phyloP scores from a whole-genome alignment of 92 coral and sea anemone genomes.

The Anthopleura xanthogrammica region DNA sequence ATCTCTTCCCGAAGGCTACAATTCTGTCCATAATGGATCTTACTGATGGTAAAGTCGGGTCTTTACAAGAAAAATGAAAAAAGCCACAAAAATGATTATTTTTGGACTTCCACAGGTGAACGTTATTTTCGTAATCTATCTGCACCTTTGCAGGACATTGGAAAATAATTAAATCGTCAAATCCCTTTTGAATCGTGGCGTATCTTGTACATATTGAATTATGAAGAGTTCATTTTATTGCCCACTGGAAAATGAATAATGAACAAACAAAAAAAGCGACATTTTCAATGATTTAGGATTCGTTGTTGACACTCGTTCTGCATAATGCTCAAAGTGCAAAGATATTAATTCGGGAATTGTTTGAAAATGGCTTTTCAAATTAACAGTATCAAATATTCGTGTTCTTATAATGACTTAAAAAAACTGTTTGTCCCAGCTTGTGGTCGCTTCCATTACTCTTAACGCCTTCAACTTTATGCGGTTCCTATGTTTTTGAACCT shows the following conservation, averaged over 20 bases:
- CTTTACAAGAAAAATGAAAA: not conserved
- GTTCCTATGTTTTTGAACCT: not conserved
- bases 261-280: not conserved
- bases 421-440: constrained; percentile 6
- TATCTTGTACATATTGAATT: not conserved
- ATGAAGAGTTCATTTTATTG: not conserved
- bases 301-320: not conserved
- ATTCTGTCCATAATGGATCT: not conserved
- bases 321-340: not conserved
- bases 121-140: not conserved
- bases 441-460: not conserved
- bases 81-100: not conserved
- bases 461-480: not conserved
- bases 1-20: not conserved
- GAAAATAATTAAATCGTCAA: not conserved
- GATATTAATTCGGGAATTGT: not conserved
- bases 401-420: not conserved
- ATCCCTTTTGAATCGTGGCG: not conserved
- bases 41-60: not conserved
- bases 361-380: not conserved
- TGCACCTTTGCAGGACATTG: not conserved
- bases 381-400: not conserved
- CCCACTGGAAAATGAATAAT: constrained; percentile 3
- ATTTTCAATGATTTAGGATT: not conserved
- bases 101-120: not conserved